Percentiles rank a stretch among this genome's conserved stretches.
phyloP scores from a whole-genome alignment of 92 coral and sea anemone species.

The Siderastrea siderea region DNA sequence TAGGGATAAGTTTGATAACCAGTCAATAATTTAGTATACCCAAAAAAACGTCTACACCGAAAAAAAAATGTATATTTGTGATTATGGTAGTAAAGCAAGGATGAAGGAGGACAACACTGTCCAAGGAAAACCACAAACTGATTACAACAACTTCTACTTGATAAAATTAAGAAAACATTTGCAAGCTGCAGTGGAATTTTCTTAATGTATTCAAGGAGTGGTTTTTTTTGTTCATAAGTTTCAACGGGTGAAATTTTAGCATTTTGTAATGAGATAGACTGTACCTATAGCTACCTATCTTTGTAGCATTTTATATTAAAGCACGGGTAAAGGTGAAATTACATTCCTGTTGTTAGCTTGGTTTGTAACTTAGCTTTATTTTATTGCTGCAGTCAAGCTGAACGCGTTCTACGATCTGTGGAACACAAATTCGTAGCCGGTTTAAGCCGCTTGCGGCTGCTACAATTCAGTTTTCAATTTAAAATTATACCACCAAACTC shows the following conservation, averaged over 20 bases:
- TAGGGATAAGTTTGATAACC: neutral
- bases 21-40: no score
- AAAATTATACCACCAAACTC: no score
- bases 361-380: neutral
- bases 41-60: neutral
- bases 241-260: neutral
- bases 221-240: neutral
- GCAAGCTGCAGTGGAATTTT: neutral
- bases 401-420: no score
- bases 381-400: neutral
- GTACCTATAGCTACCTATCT: neutral
- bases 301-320: conserved; percentile 15
- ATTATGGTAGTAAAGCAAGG: neutral
- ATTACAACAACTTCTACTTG: neutral
- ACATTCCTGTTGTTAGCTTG: neutral
- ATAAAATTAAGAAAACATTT: no score
- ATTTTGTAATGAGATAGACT: neutral
- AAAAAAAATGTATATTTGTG: neutral
- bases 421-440: no score
- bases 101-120: neutral
- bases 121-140: neutral
- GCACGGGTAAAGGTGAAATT: neutral
- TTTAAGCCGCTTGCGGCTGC: no score
- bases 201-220: neutral
- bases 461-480: no score